Evolutionary conservation across 2,797 vertebrate genomes (phyloP), one percentile per base, ranked within the genome.

Genomic region (Allobates femoralis): DNA sequence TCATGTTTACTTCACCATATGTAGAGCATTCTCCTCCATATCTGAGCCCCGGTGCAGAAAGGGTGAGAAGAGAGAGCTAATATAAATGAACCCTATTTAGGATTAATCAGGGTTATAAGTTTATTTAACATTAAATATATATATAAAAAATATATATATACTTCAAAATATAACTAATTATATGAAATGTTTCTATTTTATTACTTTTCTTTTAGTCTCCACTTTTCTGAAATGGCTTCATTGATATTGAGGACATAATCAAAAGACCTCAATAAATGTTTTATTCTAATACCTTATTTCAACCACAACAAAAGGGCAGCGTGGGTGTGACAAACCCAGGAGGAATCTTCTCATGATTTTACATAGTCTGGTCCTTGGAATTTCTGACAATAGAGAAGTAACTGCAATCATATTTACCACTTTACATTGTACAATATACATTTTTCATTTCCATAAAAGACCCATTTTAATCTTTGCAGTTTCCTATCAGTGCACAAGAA

Each of bases 1-100:
- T 87, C 86, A 74, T 87, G 82, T 87, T 87, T 87, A 84, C 86
- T 75, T 79, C 5, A 2, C 58, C 21, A 74, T 74, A 58, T 83
- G 34, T 83, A 30, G 23, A 79, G 73, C 51, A n/a, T 83, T 83
- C 53, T 83, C 64, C 76, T 79, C 28, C 28, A 41, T 60, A 78
- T 37, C 86, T 56, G 58, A 55, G 77, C 67, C 77, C 56, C 53
- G 32, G 21, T 79, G 37, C 58, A 30, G 30, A 37, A 73, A 41
- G 37, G 32, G 56, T 26, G 66, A 84, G 21, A 73, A 79, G 67
- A 78, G 21, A 86, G 55, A 30, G 71, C 32, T 74, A 81, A 81
- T 71, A 64, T 71, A 81, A 86, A 30, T 28, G 67, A 86, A 37
- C 58, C 55, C 23, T 55, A 37, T 50, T 50, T 69, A 67, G 46